Conservation (phyloP, 2,113 vertebrate genomes). For the Zosterops borbonicus region DNA sequence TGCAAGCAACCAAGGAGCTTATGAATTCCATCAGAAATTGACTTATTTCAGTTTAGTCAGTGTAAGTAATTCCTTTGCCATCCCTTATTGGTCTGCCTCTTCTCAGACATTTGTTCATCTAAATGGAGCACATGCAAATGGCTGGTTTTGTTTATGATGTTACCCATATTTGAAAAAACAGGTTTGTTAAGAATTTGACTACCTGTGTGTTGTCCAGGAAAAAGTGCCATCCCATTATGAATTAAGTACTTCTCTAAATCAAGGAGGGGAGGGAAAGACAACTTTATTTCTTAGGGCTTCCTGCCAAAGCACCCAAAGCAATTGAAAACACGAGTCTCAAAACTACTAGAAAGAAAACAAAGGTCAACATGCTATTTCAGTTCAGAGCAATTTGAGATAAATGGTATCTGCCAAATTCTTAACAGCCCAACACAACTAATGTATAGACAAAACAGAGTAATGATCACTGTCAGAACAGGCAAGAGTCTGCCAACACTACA, state of each 20-base stretch:
- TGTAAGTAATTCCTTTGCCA: not conserved
- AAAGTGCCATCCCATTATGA: not conserved
- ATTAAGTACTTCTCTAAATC: not conserved
- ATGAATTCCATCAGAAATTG: not conserved
- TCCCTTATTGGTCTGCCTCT: not conserved
- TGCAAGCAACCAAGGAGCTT: not conserved
- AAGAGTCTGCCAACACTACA: not conserved
- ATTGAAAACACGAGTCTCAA: not conserved
- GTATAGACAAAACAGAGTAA: not conserved
- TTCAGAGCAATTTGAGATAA: not conserved
- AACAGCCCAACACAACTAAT: not conserved
- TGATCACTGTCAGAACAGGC: not conserved
- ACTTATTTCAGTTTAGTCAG: not conserved
- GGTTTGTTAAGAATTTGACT: not conserved
- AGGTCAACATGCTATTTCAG: slow-evolving; percentile 1
- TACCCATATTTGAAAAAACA: not conserved
- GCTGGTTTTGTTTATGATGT: not conserved
- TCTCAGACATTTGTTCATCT: not conserved
- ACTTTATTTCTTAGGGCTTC: not conserved
- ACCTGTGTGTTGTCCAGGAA: not conserved
- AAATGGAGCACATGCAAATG: not conserved
- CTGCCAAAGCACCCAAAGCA: not conserved
- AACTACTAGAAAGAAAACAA: slow-evolving; percentile 1
- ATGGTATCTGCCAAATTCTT: not conserved
- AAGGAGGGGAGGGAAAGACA: not conserved